These are phyloP conservation scores for Malacoraja senta DNA, from an alignment of 2,797 vertebrate genomes.

Conservation along the genomic window DNA sequence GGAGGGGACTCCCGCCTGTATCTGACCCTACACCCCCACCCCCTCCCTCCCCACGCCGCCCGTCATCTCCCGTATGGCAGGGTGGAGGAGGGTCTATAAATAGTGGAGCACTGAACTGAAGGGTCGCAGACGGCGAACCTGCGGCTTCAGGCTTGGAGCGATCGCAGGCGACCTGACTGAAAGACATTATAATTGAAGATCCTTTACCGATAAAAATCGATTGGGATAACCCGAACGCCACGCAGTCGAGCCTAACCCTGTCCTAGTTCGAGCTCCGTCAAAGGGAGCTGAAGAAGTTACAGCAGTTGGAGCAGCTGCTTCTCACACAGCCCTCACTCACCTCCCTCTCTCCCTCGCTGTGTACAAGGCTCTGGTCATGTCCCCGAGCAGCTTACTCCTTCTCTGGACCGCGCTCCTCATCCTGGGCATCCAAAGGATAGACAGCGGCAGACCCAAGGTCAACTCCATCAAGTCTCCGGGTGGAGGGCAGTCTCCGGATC, in stretches of 20 bases:
- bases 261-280: too few relatives aligned
- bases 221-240: neutral
- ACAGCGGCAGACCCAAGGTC: constrained; percentile 70
- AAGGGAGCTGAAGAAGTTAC: too few relatives aligned
- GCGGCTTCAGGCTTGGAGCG: neutral
- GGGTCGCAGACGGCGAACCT: neutral
- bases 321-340: neutral
- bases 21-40: too few relatives aligned
- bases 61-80: neutral
- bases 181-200: neutral
- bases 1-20: neutral
- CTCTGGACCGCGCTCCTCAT: constrained; percentile 63
- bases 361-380: neutral
- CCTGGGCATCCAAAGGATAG: constrained; percentile 69
- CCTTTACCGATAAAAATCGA: neutral
- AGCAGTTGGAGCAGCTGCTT: neutral
- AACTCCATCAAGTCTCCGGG: constrained; percentile 86
- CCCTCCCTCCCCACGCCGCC: neutral
- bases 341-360: neutral
- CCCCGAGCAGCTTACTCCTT: neutral
- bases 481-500: constrained; percentile 65
- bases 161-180: neutral
- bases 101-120: too few relatives aligned
- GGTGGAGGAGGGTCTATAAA: neutral
- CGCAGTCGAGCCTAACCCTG: neutral